Base-by-base conservation (phyloP, 1,140 invertebrate genomes). In the Mactra quadrangularis region DNA sequence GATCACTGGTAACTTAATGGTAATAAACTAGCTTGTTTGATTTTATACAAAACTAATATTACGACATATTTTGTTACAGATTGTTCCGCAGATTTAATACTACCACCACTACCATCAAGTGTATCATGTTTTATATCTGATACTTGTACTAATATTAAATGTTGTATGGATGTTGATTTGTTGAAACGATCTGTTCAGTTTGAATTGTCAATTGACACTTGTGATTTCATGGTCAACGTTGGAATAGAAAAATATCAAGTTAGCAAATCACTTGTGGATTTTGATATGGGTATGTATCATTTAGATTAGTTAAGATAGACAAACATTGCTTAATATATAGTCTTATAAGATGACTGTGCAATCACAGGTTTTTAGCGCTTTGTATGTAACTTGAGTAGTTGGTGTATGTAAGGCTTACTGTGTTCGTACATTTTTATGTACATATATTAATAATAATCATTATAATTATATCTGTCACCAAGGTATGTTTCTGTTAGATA, bases 191-290 rank as follows among this genome's bases (percentile, higher is more conserved):
- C 66, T 7, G 38, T 71, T 53, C 41, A 71, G 47, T 19, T 64
- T 4, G 27, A 41, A 22, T 1, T 64, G 29, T 1, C 1, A 22
- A 22, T 64, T 4, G 60, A 64, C n/a, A 45, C 29, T 22, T 64
- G 60, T 45, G 17, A 27, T 35, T 64, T 15, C 29, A 33, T 45
- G 15, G 2, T 64, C 7, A 22, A 41, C 1, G 29, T 64, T 11
- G 60, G 27, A 45, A 33, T 64, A 2, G 60, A 64, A 25, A 35
- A 22, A 50, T 27, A 64, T 6, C n/a, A 22, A 11, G 25, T 72
- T 13, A 86, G 41, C 31, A 31, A 27, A 27, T 71, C 85, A 15
- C 53, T 86, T 7, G 33, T 72, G 15, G 70, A 72, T 27, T 72
- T 72, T 27, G 13, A 13, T 1, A 31, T 47, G 70, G 70, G 70